Evolutionary conservation across 2,888 invertebrate genomes (phyloP).

Genomic region (Ommatoiulus sabulosus): DNA sequence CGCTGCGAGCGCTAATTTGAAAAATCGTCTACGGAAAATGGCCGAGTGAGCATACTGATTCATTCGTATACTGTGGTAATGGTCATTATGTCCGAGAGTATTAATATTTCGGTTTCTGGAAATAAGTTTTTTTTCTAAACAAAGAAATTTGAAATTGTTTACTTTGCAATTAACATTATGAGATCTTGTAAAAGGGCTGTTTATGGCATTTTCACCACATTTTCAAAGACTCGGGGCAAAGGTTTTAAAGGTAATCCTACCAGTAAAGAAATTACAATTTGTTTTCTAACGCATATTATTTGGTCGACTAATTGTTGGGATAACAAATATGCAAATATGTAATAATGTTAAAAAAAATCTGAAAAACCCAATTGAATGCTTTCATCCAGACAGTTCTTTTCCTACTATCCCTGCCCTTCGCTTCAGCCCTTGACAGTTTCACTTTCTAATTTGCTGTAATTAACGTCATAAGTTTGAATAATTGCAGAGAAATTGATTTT

Average conservation of each 20-base stretch:
- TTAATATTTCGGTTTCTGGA: too few relatives aligned
- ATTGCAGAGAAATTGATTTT: not conserved
- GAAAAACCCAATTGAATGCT: too few relatives aligned
- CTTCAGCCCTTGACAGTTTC: not conserved
- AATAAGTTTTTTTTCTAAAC: too few relatives aligned
- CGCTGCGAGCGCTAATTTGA: too few relatives aligned
- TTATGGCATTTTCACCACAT: too few relatives aligned
- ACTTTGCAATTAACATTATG: constrained; percentile 29
- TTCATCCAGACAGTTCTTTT: not conserved
- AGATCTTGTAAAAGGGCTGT: too few relatives aligned
- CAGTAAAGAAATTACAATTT: not conserved
- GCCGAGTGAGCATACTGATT: too few relatives aligned
- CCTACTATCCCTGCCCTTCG: not conserved
- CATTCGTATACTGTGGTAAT: too few relatives aligned
- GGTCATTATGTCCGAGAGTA: too few relatives aligned
- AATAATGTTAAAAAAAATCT: too few relatives aligned
- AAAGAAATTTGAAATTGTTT: too few relatives aligned
- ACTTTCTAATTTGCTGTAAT: not conserved
- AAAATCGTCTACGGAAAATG: too few relatives aligned
- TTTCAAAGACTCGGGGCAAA: not conserved
- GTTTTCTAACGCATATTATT: not conserved
- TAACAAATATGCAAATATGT: not conserved
- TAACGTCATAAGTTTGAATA: constrained; percentile 1
- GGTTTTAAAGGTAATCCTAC: not conserved
- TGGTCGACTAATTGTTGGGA: not conserved